A percentile compares a stretch with the other conserved stretches of the same genome.
phyloP scores from a whole-genome alignment of 2,888 invertebrate genomes.

The Endomychus coccineus region DNA sequence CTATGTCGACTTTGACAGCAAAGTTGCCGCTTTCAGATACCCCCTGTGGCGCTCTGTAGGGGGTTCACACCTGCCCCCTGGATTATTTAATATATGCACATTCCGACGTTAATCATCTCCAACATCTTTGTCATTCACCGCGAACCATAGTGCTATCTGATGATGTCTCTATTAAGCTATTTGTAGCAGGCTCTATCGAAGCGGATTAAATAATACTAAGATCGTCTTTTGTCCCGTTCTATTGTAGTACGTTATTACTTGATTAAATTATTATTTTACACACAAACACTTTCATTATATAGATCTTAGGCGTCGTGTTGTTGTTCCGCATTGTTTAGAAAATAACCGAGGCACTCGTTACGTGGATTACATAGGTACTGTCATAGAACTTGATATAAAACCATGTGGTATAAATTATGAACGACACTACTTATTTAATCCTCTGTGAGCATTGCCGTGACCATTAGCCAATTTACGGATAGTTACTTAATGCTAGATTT shows the following conservation, averaged over 20 bases:
- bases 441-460: no score
- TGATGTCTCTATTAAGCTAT: slow-evolving; percentile 32
- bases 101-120: slow-evolving; percentile 44
- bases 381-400: no score
- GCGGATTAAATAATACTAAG: slow-evolving; percentile 11
- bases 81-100: slow-evolving; percentile 44
- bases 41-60: slow-evolving; percentile 32
- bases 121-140: slow-evolving; percentile 25
- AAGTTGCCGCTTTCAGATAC: slow-evolving; percentile 14
- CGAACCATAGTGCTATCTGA: slow-evolving; percentile 21
- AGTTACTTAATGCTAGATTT: no score
- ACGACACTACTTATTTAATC: no score
- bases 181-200: slow-evolving; percentile 14
- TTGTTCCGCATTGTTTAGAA: slow-evolving; percentile 14
- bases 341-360: no score
- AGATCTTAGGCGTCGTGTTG: slow-evolving; percentile 4
- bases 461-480: no score
- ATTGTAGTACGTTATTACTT: slow-evolving; percentile 12
- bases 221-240: slow-evolving; percentile 11
- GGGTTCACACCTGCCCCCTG: slow-evolving; percentile 38
- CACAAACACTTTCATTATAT: slow-evolving; percentile 13
- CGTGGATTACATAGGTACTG: no score
- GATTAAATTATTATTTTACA: slow-evolving; percentile 16
- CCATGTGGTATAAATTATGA: no score
- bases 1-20: neutral